Percentiles rank a stretch among this genome's conserved stretches.
Evolutionary conservation across 2,113 vertebrate genomes (phyloP).

Genomic region (Cairina moschata): DNA sequence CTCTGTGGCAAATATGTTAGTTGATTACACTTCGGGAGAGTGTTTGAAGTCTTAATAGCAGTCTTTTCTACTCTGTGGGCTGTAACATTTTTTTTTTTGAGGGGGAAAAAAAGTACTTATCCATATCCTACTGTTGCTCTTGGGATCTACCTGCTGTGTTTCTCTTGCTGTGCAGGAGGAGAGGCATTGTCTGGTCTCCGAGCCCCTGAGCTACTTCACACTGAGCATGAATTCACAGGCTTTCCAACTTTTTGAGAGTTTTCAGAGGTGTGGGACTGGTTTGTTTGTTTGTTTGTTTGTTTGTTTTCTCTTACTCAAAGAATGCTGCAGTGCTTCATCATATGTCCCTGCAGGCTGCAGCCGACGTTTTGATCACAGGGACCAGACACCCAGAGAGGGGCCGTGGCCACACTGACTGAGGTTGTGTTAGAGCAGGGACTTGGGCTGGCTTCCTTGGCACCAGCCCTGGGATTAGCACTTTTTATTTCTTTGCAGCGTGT

Average conservation of each 20-base stretch:
- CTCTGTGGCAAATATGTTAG: not conserved
- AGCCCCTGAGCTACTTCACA: slow-evolving; percentile 13
- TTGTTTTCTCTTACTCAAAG: not conserved
- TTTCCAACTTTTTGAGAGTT: slow-evolving; percentile 1
- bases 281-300: not conserved
- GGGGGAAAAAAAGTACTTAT: not conserved
- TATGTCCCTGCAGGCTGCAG: not conserved
- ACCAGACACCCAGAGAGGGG: not conserved
- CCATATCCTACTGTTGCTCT: not conserved
- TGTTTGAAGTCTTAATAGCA: not conserved
- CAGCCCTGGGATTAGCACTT: not conserved
- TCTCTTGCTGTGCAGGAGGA: not conserved
- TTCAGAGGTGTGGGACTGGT: not conserved
- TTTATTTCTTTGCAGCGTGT: not conserved
- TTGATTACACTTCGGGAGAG: not conserved
- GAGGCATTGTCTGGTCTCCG: not conserved
- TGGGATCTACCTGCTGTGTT: not conserved
- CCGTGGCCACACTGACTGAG: not conserved
- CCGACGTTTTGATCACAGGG: not conserved
- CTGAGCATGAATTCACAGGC: slow-evolving; percentile 10
- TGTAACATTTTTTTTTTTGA: not conserved
- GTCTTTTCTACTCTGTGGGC: not conserved
- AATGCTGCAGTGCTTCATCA: not conserved
- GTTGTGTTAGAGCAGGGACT: not conserved
- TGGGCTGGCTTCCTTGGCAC: fast-evolving